Base-by-base conservation (phyloP, 2,888 invertebrate genomes). In the Heliconius sara region DNA sequence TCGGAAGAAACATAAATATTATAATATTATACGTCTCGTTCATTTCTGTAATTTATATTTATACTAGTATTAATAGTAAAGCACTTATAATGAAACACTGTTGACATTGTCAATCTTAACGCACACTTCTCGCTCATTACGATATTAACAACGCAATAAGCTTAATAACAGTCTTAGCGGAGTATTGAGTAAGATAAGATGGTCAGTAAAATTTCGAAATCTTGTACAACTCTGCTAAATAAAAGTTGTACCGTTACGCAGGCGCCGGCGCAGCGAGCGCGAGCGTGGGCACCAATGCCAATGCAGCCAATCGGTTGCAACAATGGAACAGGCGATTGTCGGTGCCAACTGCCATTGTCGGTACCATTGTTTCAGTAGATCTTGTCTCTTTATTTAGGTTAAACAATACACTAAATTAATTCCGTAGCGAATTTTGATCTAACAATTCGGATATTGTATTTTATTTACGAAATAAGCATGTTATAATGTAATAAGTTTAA, bases 131-230 rank as follows among this genome's bases (percentile, higher is more conserved):
- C 27, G 5, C 52, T 72, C 12, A 57, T 73, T 73, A 73, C 60
- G 60, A 34, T 73, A 73, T 73, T 34, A 13, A 16, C n/a, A 43
- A 71, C 74, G 75, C 47, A 76, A 76, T 66, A 80, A 60, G 77
- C 76, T 77, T 77, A 77, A 79, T 81, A 79, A 79, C 81, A 81
- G 80, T 78, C 85, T 91, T 91, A 87, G 87, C 84, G 85, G 91
- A 90, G 84, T 85, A 87, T 92, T 92, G 89, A 86, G 91, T 86
- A 92, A 92, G 86, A 79, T 81, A 78, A 78, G 83, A 90, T 89
- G 91, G 91, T 86, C 90, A 89, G 89, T 82, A 83, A 82, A 82
- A 87, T 91, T 90, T 87, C 86, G 89, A 89, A 91, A 91, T 86
- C 83, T 85, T 79, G 83, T 84, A 85, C 83, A 83, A 83, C 77